A percentile compares a stretch with the other conserved stretches of the same genome.
Conservation (phyloP, 30 jellyfish, hydroid and myxozoan species). For the Haliclystus octoradiatus region DNA sequence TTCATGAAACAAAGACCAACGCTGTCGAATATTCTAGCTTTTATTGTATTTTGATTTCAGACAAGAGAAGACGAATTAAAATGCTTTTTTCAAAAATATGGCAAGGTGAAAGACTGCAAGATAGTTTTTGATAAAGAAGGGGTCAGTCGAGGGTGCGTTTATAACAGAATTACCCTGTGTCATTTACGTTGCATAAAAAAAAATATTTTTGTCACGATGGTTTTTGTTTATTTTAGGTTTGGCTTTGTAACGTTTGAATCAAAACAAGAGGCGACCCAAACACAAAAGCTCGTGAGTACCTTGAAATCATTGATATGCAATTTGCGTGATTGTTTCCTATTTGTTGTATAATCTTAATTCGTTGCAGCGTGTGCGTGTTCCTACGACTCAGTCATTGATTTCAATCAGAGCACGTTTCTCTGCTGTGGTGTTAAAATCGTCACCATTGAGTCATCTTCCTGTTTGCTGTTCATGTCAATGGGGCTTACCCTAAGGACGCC, state of each 20-base stretch:
- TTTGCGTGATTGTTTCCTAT: no score
- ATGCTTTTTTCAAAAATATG: constrained; percentile 72
- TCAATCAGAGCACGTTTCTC: neutral
- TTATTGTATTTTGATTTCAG: constrained; percentile 9
- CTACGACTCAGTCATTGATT: neutral
- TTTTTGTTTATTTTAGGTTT: constrained; percentile 36
- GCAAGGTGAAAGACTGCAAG: constrained; percentile 93
- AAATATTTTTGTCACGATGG: neutral
- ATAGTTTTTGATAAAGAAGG: constrained; percentile 91
- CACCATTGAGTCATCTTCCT: neutral
- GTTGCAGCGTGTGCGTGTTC: neutral
- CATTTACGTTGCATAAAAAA: neutral
- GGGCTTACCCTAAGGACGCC: neutral
- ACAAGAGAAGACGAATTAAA: constrained; percentile 85
- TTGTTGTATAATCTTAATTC: no score
- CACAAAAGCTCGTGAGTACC: constrained; percentile 78
- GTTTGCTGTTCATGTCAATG: neutral
- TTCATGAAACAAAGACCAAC: neutral
- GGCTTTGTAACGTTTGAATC: constrained; percentile 94
- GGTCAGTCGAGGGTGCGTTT: constrained; percentile 90
- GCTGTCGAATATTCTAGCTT: neutral
- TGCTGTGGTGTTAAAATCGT: neutral
- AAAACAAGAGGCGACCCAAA: constrained; percentile 91
- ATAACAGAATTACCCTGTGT: neutral
- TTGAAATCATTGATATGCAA: neutral